These are phyloP conservation scores for Platanista minor DNA, from an alignment of 2,113 vertebrate species.

Conservation along the genomic window DNA sequence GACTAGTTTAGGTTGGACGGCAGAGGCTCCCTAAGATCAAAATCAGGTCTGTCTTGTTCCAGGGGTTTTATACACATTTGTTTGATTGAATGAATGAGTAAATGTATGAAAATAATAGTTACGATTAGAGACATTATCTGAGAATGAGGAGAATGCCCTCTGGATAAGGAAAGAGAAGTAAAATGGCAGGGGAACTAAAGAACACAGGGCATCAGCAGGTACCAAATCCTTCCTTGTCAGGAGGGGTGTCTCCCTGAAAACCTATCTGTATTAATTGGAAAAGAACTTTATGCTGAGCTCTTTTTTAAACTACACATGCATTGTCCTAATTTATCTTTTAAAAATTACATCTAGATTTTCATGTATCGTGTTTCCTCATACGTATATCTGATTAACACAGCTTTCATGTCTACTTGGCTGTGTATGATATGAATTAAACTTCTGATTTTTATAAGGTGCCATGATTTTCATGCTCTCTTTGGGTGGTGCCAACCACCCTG, in stretches of 20 bases:
- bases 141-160: neutral
- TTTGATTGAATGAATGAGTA: neutral
- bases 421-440: neutral
- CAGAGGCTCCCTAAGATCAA: neutral
- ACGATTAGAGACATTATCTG: neutral
- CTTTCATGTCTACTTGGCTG: neutral
- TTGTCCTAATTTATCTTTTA: constrained; percentile 18
- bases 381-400: neutral
- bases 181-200: neutral
- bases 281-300: neutral
- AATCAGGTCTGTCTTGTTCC: neutral
- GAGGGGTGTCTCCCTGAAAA: neutral
- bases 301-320: neutral
- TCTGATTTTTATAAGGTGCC: neutral
- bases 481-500: neutral
- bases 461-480: neutral
- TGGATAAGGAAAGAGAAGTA: neutral
- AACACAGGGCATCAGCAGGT: too few relatives aligned
- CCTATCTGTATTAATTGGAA: neutral
- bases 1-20: neutral
- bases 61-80: neutral
- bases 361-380: neutral
- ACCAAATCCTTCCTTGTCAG: neutral
- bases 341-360: constrained; percentile 1
- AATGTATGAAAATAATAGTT: neutral